Percentiles rank a stretch among this genome's conserved stretches.
Evolutionary conservation across 2,113 vertebrate species (phyloP).

Genomic region (Sminthopsis crassicaudata): DNA sequence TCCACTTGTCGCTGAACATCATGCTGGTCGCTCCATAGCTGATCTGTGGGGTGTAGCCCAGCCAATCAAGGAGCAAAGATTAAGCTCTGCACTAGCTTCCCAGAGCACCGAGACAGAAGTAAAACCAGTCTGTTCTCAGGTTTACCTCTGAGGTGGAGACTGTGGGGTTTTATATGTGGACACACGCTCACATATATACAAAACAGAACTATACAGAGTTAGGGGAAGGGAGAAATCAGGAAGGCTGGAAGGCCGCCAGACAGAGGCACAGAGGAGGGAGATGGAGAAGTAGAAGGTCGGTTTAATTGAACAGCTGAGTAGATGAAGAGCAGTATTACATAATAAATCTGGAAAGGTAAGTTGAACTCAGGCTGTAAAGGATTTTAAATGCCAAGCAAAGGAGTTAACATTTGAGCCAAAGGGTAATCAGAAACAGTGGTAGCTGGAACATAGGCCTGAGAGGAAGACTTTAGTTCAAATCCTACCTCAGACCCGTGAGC

Average conservation of each 20-base stretch:
- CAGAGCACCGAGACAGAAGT: neutral
- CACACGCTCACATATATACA: no score
- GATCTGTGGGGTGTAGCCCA: conserved; percentile 80
- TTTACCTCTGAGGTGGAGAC: neutral
- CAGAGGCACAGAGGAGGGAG: neutral
- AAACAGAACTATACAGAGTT: neutral
- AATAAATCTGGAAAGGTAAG: no score
- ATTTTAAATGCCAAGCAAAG: neutral
- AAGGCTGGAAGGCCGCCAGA: neutral
- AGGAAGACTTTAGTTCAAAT: neutral
- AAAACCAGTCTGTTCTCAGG: neutral
- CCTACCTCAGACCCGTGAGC: neutral
- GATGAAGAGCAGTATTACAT: neutral
- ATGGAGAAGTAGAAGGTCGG: neutral
- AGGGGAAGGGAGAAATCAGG: neutral
- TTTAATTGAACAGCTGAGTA: neutral
- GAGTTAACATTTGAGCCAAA: no score
- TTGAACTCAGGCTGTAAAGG: no score
- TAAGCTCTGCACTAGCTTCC: neutral
- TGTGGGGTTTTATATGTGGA: no score
- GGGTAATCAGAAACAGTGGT: no score
- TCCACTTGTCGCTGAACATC: conserved; percentile 80
- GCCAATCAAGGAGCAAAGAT: neutral
- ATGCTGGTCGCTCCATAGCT: conserved; percentile 85
- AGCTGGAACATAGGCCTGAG: neutral